These are phyloP conservation scores for Anniella stebbinsi DNA, from an alignment of 2,797 vertebrate genomes.

Conservation along the genomic window DNA sequence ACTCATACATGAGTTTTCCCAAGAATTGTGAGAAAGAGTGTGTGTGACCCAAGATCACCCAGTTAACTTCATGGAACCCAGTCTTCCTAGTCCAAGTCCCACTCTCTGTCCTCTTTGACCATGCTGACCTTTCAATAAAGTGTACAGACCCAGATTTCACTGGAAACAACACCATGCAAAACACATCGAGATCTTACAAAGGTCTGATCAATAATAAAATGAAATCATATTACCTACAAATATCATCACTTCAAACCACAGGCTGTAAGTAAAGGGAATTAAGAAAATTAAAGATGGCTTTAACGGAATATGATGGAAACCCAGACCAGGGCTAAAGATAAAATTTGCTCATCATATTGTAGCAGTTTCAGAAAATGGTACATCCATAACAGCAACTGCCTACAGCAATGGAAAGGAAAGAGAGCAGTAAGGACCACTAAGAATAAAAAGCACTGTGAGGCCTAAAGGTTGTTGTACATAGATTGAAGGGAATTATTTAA, in stretches of 20 bases:
- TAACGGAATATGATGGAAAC: slow-evolving; percentile 2
- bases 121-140: background rate
- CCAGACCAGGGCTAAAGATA: background rate
- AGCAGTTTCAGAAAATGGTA: slow-evolving; percentile 9
- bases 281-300: slow-evolving; percentile 16
- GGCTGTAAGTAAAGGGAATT: background rate
- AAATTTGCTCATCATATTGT: background rate
- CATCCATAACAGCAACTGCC: background rate
- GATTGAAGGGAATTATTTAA: slow-evolving; percentile 12
- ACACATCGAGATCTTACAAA: background rate
- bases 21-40: background rate
- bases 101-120: background rate
- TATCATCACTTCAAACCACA: background rate
- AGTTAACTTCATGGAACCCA: background rate
- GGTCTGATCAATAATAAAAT: background rate
- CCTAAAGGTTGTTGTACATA: slow-evolving; percentile 1
- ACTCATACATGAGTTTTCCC: background rate
- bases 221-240: background rate
- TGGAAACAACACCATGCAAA: too few relatives aligned
- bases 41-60: background rate
- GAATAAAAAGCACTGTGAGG: background rate
- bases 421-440: background rate
- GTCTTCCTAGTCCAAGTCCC: too few relatives aligned
- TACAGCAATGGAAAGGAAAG: background rate
- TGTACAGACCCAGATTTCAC: background rate